phyloP scores from a whole-genome alignment of 2,888 invertebrate species.

The Merodon equestris region DNA sequence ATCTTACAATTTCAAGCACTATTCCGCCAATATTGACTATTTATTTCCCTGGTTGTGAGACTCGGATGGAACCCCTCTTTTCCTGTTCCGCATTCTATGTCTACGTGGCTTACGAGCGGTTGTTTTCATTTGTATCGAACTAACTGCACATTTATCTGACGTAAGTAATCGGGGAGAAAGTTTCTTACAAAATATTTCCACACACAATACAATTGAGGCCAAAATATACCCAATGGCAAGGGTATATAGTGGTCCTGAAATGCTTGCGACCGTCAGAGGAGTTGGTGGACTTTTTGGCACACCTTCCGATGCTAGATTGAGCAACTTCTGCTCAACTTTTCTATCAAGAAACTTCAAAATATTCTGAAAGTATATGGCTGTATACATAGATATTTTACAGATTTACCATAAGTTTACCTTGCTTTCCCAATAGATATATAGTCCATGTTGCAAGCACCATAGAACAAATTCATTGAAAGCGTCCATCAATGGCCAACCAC shows the following conservation, averaged over 20 bases:
- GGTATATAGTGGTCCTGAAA: constrained; percentile 74
- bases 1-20: too few species aligned
- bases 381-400: too few species aligned
- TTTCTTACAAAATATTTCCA: constrained; percentile 70
- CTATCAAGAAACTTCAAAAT: constrained; percentile 69
- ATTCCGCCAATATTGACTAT: too few species aligned
- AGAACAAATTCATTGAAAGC: constrained; percentile 73
- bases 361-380: too few species aligned
- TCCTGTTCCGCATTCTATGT: too few species aligned
- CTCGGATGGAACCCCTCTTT: too few species aligned
- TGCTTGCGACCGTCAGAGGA: constrained; percentile 73
- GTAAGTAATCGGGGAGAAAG: too few species aligned
- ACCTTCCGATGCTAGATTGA: constrained; percentile 71
- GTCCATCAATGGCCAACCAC: constrained; percentile 76
- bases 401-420: too few species aligned
- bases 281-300: constrained; percentile 72
- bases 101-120: too few species aligned
- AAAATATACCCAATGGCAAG: constrained; percentile 73
- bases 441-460: constrained; percentile 74
- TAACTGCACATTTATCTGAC: too few species aligned
- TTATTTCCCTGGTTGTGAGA: too few species aligned
- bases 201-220: constrained; percentile 70
- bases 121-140: too few species aligned
- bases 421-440: constrained; percentile 75
- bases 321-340: constrained; percentile 72